Base-by-base conservation (phyloP, 2,797 vertebrate species). In the Todus mexicanus region DNA sequence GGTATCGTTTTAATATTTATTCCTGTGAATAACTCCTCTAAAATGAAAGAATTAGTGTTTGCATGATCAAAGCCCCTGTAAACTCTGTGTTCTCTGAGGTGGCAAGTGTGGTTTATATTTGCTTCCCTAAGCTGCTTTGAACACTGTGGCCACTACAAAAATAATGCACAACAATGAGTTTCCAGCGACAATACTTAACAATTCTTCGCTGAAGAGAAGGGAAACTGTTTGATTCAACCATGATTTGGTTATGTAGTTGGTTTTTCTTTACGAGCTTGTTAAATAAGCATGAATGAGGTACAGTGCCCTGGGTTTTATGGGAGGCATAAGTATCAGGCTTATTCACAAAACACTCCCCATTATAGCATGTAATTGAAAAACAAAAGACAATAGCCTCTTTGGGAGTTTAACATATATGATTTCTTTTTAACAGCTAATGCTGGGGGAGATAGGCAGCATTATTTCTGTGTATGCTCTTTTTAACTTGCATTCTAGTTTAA, bases 351-450 rank as follows among this genome's bases (percentile, higher is more conserved):
- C 71, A 64, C 45, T 92, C 71, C 53, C 38, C 42, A n/a, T 90
- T 92, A 93, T 87, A 59, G 66, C n/a, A 2, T 35, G 27, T 83
- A 96, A 96, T 64, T 84, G 83, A 92, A 96, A 90, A 96, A 70
- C 88, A 91, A 92, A 96, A 87, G 37, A 45, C 81, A 93, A 84
- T 69, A 77, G 29, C 74, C 48, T 94, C 64, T 77, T 82, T 54
- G 92, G 78, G 84, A 86, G 27, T 75, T 94, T 89, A 91, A 87
- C 80, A 56, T 89, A 57, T 66, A 82, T n/a, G 15, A 77, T 82
- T 85, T 92, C 56, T 86, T 84, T 88, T 64, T 79, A 91, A 89
- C 73, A 92, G 27, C 37, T 74, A 75, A 48, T 63, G 35, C 80
- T 71, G 19, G 40, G 40, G 47, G 65, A 93, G 40, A 80, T 29